Percentiles rank a stretch among this genome's conserved stretches.
phyloP scores from a whole-genome alignment of 2,113 vertebrate species.

The Syngnathoides biaculeatus region DNA sequence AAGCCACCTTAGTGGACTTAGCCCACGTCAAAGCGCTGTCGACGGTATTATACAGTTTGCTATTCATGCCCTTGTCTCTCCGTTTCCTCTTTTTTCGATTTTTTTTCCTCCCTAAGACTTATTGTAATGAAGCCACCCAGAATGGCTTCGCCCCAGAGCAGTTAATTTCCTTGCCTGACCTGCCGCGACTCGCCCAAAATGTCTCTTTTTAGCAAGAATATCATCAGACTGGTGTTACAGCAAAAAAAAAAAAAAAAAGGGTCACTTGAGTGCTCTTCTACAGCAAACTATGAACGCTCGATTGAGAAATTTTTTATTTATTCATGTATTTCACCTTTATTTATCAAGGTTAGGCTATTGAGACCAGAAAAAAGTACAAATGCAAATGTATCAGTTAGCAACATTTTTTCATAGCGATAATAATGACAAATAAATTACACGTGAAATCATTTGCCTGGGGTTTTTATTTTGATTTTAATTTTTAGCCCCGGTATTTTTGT shows the following conservation, averaged over 20 bases:
- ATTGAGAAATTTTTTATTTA: not conserved
- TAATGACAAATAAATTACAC: too few relatives aligned
- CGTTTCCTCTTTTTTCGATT: conserved; percentile 7
- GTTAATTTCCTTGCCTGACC: conserved; percentile 60
- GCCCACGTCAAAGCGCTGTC: conserved; percentile 31
- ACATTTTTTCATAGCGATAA: too few relatives aligned
- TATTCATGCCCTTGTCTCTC: conserved; percentile 1
- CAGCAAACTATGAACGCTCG: not conserved
- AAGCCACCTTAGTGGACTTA: not conserved
- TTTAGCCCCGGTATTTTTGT: too few relatives aligned
- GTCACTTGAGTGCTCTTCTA: not conserved
- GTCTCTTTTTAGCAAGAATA: conserved; percentile 41
- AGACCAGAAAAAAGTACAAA: too few relatives aligned
- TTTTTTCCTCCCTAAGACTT: conserved; percentile 24
- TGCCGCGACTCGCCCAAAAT: conserved; percentile 58
- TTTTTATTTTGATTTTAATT: too few relatives aligned
- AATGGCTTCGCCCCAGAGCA: conserved; percentile 62
- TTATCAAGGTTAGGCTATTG: too few relatives aligned
- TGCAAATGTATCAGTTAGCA: too few relatives aligned
- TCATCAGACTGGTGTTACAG: not conserved
- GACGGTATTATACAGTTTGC: conserved; percentile 41
- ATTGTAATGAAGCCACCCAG: conserved; percentile 61
- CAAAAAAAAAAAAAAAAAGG: not conserved
- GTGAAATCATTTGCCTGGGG: too few relatives aligned
- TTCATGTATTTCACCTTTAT: not conserved